Evolutionary conservation across 2,797 vertebrate genomes (phyloP).

Genomic region (Chelonia mydas): DNA sequence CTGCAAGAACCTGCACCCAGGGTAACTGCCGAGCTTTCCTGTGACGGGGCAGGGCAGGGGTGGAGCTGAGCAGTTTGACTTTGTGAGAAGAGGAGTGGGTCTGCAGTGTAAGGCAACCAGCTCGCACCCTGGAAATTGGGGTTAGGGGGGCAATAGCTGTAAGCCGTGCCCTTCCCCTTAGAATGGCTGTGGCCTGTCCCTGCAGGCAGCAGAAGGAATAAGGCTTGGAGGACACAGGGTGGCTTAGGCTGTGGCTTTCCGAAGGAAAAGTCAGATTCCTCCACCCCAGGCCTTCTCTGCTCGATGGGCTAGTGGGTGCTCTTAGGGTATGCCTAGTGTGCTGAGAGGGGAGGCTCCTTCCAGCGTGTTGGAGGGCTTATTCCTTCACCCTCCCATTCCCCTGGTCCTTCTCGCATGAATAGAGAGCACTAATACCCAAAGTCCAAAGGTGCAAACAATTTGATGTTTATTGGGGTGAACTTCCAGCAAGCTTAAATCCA

Average conservation of each 20-base stretch:
- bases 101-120: neutral
- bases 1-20: neutral
- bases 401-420: no score
- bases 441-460: no score
- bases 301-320: neutral
- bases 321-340: neutral
- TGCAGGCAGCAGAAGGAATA: neutral
- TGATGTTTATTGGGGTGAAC: no score
- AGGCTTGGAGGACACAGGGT: neutral
- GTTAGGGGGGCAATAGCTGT: neutral
- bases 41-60: neutral
- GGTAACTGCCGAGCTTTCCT: neutral
- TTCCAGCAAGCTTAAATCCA: no score
- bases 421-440: no score
- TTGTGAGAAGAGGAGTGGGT: neutral
- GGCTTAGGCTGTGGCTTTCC: neutral
- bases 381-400: no score
- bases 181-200: neutral
- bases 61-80: neutral
- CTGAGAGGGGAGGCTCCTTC: neutral
- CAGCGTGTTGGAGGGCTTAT: no score
- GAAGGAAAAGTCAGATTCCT: neutral
- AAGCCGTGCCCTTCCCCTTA: no score
- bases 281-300: neutral
- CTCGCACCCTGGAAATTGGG: neutral